Evolutionary conservation across 2,113 vertebrate genomes (phyloP).

Genomic region (Synodontis membranacea): DNA sequence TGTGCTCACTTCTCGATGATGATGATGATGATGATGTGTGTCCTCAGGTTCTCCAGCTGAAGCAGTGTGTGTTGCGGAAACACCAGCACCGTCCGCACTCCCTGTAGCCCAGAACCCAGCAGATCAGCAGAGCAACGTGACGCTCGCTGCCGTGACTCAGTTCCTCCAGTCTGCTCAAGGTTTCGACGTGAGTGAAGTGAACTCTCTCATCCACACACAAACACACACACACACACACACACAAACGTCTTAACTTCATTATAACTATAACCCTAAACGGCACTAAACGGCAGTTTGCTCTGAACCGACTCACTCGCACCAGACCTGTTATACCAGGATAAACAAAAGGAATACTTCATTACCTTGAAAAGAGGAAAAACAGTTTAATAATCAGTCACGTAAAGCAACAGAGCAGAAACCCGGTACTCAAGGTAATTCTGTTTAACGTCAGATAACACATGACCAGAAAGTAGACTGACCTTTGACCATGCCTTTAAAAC

Average conservation of each 20-base stretch:
- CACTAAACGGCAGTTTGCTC: neutral
- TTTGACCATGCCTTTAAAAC: no score
- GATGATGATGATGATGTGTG: neutral
- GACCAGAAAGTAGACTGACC: no score
- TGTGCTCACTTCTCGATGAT: neutral
- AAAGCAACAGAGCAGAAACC: no score
- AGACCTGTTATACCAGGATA: no score
- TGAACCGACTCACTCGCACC: neutral
- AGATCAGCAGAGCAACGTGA: slow-evolving; percentile 70
- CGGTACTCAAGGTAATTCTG: no score
- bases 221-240: neutral
- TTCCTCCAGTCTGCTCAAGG: slow-evolving; percentile 90
- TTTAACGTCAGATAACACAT: no score
- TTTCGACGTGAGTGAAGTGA: slow-evolving; percentile 79
- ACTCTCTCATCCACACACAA: no score
- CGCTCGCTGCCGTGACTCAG: slow-evolving; percentile 92
- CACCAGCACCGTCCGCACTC: slow-evolving; percentile 64
- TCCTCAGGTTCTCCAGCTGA: slow-evolving; percentile 5
- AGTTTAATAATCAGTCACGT: no score
- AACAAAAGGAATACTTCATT: no score
- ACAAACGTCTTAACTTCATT: neutral
- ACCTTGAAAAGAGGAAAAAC: no score
- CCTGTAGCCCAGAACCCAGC: slow-evolving; percentile 60
- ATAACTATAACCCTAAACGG: no score
- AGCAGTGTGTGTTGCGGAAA: slow-evolving; percentile 8